Base-by-base conservation (phyloP, 2,888 invertebrate genomes). In the Lepidochitona cinerea region DNA sequence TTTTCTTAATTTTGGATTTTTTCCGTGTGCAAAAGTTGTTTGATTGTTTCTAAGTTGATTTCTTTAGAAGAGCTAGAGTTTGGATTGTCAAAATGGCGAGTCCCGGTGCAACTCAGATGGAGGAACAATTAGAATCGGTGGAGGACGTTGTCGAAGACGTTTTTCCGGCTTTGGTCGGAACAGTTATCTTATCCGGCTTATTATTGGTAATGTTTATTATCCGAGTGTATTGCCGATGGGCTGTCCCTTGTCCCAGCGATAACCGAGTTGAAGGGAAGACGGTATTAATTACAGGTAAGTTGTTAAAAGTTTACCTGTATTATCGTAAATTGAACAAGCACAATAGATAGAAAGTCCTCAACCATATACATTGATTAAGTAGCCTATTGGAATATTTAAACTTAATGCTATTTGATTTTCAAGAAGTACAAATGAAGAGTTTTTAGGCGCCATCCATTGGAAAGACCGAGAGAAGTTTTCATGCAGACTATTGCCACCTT, bases 191-290 rank as follows among this genome's bases (percentile, higher is more conserved):
- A 29, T 79, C 83, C 0, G 65, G 77, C 29, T 65, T 85, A 29
- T 74, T 87, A 18, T 74, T 87, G 33, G 68, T 79, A 29, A 67
- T 86, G 3, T 85, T 87, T 73, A 75, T 87, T 9, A 53, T 84
- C 18, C 77, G 87, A 18, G 77, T 84, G 70, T 86, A 85, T 68
- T 79, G 85, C 49, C 75, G 84, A n/a, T 85, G 85, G 84, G 79
- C 79, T 9, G 84, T 84, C 0, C 70, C 72, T 7, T 85, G 85
- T 67, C 80, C 79, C 36, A 84, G 84, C 70, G 74, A 81, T 35
- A 85, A 85, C 72, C 75, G 80, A 0, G 70, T 86, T 68, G 85
- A 85, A 7, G 86, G 85, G n/a, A 86, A 86, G 75, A 86, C 86
- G 0, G 84, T 86, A 29, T 73, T 87, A 1, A 84, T 87, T 9